phyloP scores from a whole-genome alignment of 2,888 invertebrate genomes.

The Beris chalybata region DNA sequence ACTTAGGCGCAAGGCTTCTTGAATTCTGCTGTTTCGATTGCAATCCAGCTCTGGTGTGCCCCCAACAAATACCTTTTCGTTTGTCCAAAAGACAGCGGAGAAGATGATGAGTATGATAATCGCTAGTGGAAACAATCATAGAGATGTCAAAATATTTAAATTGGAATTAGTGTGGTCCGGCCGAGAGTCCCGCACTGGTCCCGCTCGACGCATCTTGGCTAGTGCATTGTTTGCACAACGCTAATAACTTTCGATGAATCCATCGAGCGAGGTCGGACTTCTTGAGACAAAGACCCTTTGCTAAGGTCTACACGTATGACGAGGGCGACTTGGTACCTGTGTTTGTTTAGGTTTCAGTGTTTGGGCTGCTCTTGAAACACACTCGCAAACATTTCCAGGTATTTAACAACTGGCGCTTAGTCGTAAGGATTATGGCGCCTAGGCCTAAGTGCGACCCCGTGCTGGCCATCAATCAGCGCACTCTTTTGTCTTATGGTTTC shows the following conservation, averaged over 20 bases:
- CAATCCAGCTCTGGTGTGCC: too few relatives aligned
- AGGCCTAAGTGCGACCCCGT: slow-evolving; percentile 25
- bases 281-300: too few relatives aligned
- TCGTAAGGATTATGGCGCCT: slow-evolving; percentile 31
- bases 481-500: not conserved
- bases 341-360: slow-evolving; percentile 27
- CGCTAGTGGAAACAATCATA: slow-evolving; percentile 31
- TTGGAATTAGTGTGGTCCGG: slow-evolving; percentile 3
- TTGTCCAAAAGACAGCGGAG: slow-evolving; percentile 12
- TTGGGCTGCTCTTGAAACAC: slow-evolving; percentile 15
- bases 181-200: not conserved
- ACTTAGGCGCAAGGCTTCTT: too few relatives aligned
- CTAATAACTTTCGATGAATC: slow-evolving; percentile 22
- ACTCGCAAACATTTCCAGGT: slow-evolving; percentile 28
- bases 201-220: not conserved
- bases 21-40: too few relatives aligned
- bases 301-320: too few relatives aligned
- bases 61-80: too few relatives aligned
- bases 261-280: too few relatives aligned
- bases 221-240: slow-evolving; percentile 14
- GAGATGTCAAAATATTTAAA: slow-evolving; percentile 33
- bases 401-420: slow-evolving; percentile 31
- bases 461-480: slow-evolving; percentile 28
- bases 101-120: slow-evolving; percentile 23
- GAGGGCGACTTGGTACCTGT: not conserved